phyloP scores from a whole-genome alignment of 2,797 vertebrate species.

The Sphenodon punctatus region DNA sequence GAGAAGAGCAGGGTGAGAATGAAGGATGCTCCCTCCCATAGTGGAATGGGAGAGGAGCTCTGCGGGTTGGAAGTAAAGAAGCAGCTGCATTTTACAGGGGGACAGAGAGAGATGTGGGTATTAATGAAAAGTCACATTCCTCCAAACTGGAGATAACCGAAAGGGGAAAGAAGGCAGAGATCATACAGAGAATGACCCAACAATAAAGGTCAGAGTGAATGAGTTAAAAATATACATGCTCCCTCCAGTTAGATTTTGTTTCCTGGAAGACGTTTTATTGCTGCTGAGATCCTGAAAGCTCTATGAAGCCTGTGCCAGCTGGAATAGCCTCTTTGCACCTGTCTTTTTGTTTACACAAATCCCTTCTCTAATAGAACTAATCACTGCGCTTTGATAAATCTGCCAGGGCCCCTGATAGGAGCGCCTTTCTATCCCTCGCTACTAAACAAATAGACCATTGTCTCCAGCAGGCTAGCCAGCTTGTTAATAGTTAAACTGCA shows the following conservation, averaged over 20 bases:
- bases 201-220: background rate
- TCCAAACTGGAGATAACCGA: background rate
- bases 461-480: slow-evolving; percentile 54
- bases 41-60: background rate
- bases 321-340: slow-evolving; percentile 81
- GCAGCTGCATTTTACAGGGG: background rate
- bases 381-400: slow-evolving; percentile 87
- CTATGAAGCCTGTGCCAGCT: slow-evolving; percentile 64
- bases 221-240: background rate
- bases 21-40: background rate
- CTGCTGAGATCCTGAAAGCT: slow-evolving; percentile 61
- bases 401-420: slow-evolving; percentile 77
- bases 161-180: background rate
- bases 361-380: slow-evolving; percentile 88
- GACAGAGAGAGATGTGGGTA: fast-evolving
- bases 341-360: slow-evolving; percentile 91
- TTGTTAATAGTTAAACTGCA: slow-evolving; percentile 82
- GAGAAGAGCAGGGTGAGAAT: background rate
- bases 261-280: slow-evolving; percentile 70
- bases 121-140: background rate
- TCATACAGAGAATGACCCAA: background rate
- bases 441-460: slow-evolving; percentile 79
- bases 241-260: slow-evolving; percentile 34
- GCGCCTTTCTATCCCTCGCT: slow-evolving; percentile 62
- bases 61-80: background rate